Base-by-base conservation (phyloP, 53 echinoderm and acorn worm species). In the Stichopus horrens region DNA sequence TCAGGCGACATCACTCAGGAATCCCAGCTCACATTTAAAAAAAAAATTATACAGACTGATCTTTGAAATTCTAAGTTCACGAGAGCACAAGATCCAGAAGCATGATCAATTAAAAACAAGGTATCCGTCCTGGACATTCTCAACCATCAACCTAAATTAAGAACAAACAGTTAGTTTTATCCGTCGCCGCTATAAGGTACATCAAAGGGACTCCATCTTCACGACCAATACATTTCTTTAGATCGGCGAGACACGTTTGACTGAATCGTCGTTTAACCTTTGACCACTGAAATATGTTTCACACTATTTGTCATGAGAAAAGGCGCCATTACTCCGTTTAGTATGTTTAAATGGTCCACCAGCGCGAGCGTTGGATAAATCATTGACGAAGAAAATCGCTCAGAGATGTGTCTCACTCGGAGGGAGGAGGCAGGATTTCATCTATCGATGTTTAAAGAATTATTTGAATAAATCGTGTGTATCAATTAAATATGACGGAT, bases 221-320 rank as follows among this genome's bases (percentile, higher is more conserved):
- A 13, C 16, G 19, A 18, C n/a, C 71, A 71, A 71, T 71, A 20
- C 19, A 4, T 20, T 18, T 16, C 19, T 71, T 13, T 18, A 71
- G n/a, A 16, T 16, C 71, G 4, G 18, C 7, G 14, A 71, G 71
- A 71, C 71, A 71, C 71, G 71, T 71, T 71, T 71, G 14, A 21
- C 59, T n/a, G 0, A 16, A 71, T 16, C 18, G n/a, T 18, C 71
- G 71, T 71, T 71, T 71, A 71, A 71, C 71, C 71, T 71, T n/a
- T 71, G 71, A 71, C 71, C 71, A 71, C 18, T 71, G 71, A 20
- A 71, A 71, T 59, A 71, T 71, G 71, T 71, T 71, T 71, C 71
- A 71, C 14, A 18, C 71, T 71, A 71, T 71, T 71, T 71, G 19
- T 71, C 71, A 71, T 71, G 18, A 71, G 16, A 21, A 71, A 71